phyloP scores from a whole-genome alignment of 2,113 vertebrate species.

The Morone saxatilis region DNA sequence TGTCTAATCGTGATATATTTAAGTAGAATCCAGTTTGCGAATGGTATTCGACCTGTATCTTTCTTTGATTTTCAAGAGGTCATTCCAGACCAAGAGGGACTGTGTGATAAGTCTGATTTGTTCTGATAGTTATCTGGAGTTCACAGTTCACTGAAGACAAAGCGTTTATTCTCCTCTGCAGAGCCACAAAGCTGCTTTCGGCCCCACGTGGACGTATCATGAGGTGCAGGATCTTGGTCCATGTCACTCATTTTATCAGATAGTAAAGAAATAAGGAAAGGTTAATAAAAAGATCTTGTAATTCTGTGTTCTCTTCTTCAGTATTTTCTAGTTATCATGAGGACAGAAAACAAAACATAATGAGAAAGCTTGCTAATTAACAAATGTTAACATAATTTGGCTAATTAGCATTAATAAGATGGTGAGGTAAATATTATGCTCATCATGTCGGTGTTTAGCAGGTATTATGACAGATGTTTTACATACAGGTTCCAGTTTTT shows the following conservation, averaged over 20 bases:
- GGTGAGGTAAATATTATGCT: too few species aligned
- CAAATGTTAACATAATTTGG: too few species aligned
- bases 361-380: too few species aligned
- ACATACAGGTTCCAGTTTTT: too few species aligned
- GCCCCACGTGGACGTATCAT: constrained; percentile 35
- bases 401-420: too few species aligned
- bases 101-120: constrained; percentile 43
- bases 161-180: constrained; percentile 19
- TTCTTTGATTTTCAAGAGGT: constrained; percentile 5
- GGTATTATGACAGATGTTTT: too few species aligned
- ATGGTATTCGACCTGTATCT: neutral
- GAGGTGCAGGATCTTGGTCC: constrained; percentile 13
- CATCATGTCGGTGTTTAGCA: too few species aligned
- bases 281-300: neutral
- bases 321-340: neutral
- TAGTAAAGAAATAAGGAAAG: neutral
- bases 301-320: neutral
- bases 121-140: constrained; percentile 52
- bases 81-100: neutral
- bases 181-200: constrained; percentile 26
- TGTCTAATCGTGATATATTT: neutral
- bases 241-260: neutral
- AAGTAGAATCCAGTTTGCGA: neutral
- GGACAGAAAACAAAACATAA: neutral
- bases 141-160: constrained; percentile 52